These are phyloP conservation scores for Heliothis virescens DNA, from an alignment of 1,140 invertebrate genomes.

Conservation along the genomic window DNA sequence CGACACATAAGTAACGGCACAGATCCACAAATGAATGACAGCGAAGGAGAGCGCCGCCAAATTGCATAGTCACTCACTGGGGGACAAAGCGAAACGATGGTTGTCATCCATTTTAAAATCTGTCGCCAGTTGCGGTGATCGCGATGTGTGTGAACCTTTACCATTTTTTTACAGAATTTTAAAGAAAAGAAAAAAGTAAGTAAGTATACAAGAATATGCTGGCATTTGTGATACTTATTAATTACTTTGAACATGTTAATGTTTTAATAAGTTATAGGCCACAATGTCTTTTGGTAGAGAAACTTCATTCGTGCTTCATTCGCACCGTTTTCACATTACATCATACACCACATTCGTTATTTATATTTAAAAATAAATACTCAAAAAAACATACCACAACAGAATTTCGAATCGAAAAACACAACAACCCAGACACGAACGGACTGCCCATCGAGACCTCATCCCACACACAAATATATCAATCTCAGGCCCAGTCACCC, in stretches of 20 bases:
- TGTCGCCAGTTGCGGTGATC: slow-evolving; percentile 34
- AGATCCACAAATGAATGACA: slow-evolving; percentile 59
- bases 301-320: no score
- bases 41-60: slow-evolving; percentile 58
- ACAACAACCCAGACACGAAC: no score
- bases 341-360: no score
- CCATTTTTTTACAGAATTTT: neutral
- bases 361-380: no score
- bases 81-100: slow-evolving; percentile 71
- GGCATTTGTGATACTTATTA: no score
- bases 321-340: no score
- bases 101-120: slow-evolving; percentile 81
- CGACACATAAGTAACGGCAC: slow-evolving; percentile 15
- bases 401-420: neutral
- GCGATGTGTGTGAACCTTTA: slow-evolving; percentile 20
- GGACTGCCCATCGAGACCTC: slow-evolving; percentile 3
- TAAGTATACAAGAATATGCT: no score
- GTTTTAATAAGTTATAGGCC: neutral
- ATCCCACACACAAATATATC: slow-evolving; percentile 16
- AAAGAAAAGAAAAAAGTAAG: no score
- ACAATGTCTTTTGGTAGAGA: no score
- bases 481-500: neutral
- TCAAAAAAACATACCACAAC: neutral
- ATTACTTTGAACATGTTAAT: no score
- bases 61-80: slow-evolving; percentile 72